Base-by-base conservation (phyloP, 1,140 invertebrate genomes). In the Pseudomyrmex cubaensis region DNA sequence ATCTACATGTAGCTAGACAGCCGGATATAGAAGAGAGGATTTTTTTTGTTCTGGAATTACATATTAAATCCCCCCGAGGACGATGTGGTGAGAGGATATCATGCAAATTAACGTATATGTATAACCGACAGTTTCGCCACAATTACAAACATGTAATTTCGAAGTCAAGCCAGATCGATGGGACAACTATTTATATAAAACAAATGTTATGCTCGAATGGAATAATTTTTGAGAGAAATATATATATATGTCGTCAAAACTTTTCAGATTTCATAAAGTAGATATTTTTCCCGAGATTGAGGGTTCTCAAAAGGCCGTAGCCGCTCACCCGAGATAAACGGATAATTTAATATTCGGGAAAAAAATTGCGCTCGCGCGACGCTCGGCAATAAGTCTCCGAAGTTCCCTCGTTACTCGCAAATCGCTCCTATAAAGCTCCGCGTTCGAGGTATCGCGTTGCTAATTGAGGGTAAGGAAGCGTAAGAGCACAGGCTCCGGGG, bases 391-490 rank as follows among this genome's bases (percentile, higher is more conserved):
- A 72, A 72, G 76, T 80, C 20, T 70, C 66, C 66, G 61, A 80
- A 80, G 76, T 80, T 80, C 12, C 20, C 76, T 72, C 66, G 66
- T 80, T 80, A 80, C 54, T 69, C 66, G 56, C 54, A 80, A 80
- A 80, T 80, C 66, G 66, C 54, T 80, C n/a, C 54, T 80, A 80
- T 80, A 61, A 59, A 80, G 64, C 54, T 70, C 15, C 22, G 12
- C 54, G 64, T 57, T 78, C 64, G 66, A 72, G 35, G 67, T 80
- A 80, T 80, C 76, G 76, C 76, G 66, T 80, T 80, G 76, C 76
- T 80, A 80, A 80, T 80, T 80, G 76, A 80, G 76, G 66, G 66
- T 80, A 80, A 80, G 76, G 76, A 70, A 80, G 76, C 76, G 54
- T 80, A 80, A 80, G 76, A 70, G 76, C 66, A 69, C 10, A 66